These are phyloP conservation scores for Caenorhabditis sp. DNA, from an alignment of 2,888 invertebrate genomes.

Conservation along the genomic window DNA sequence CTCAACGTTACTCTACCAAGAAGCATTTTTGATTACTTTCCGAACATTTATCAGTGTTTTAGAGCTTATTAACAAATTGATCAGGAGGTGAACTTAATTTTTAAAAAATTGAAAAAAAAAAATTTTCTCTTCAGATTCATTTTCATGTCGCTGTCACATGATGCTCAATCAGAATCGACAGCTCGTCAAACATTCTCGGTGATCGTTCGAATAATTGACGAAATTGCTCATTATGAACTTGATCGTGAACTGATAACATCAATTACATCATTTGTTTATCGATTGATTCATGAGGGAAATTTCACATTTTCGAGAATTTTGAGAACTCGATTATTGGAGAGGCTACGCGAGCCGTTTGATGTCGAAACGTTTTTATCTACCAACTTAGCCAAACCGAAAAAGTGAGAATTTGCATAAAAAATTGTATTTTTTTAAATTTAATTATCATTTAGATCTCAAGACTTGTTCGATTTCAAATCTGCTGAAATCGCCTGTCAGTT, in stretches of 20 bases:
- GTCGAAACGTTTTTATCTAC: constrained; percentile 29
- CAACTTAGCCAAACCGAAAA: constrained; percentile 36
- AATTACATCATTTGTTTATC: constrained; percentile 90
- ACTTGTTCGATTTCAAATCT: constrained; percentile 80
- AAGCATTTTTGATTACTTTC: constrained; percentile 97
- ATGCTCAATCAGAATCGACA: constrained; percentile 77
- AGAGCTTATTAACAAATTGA: constrained; percentile 65
- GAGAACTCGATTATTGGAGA: constrained; percentile 56
- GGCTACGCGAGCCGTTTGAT: constrained; percentile 44
- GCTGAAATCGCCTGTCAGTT: constrained; percentile 96
- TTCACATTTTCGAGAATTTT: constrained; percentile 80
- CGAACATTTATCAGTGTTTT: constrained; percentile 62
- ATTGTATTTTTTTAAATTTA: constrained; percentile 11
- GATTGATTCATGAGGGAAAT: constrained; percentile 89
- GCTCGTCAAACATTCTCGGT: constrained; percentile 88
- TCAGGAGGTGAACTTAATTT: constrained; percentile 48
- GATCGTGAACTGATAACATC: constrained; percentile 52
- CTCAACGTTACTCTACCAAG: constrained; percentile 83
- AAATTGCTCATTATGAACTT: constrained; percentile 75
- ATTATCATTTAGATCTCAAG: constrained; percentile 51
- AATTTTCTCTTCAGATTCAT: constrained; percentile 50
- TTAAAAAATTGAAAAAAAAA: too few relatives aligned
- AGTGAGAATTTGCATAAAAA: constrained; percentile 3
- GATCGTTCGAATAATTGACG: constrained; percentile 90
- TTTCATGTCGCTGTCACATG: constrained; percentile 53